phyloP scores from a whole-genome alignment of 1,140 invertebrate species.

The Brachionus koreanus region DNA sequence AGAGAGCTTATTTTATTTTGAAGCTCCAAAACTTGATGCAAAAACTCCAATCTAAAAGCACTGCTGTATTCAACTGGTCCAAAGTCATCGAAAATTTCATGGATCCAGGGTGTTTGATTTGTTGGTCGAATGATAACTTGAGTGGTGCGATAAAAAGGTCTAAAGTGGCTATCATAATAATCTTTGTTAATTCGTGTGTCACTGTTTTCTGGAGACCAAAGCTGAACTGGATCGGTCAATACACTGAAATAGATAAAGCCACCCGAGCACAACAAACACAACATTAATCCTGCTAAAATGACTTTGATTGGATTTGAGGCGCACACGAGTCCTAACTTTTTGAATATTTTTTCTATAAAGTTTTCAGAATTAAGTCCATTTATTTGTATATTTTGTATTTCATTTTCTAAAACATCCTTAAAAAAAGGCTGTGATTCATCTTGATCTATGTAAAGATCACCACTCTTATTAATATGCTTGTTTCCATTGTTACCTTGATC shows the following conservation, averaged over 20 bases:
- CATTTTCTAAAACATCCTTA: neutral
- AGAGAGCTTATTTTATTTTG: conserved; percentile 67
- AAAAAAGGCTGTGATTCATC: neutral
- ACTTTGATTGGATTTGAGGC: conserved; percentile 74
- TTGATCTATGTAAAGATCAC: neutral
- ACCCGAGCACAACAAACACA: conserved; percentile 63
- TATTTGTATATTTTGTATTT: neutral
- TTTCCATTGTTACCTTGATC: neutral
- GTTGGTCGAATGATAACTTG: conserved; percentile 70
- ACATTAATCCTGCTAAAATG: conserved; percentile 67
- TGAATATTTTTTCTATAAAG: neutral
- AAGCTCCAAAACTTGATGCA: conserved; percentile 69
- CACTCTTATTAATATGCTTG: neutral
- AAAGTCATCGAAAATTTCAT: neutral
- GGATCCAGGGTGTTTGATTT: conserved; percentile 46
- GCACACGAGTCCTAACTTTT: conserved; percentile 61
- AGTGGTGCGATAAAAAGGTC: conserved; percentile 91
- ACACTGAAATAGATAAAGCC: conserved; percentile 69
- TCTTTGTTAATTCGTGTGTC: conserved; percentile 77
- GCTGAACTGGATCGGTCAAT: conserved; percentile 88
- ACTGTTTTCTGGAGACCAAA: conserved; percentile 87
- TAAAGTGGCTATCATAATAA: conserved; percentile 73
- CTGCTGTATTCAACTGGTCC: conserved; percentile 69
- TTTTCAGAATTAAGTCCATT: neutral
- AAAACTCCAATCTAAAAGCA: conserved; percentile 76